Evolutionary conservation across 64 coral and sea anemone genomes (phyloP).

Genomic region (Stichodactyla helianthus): DNA sequence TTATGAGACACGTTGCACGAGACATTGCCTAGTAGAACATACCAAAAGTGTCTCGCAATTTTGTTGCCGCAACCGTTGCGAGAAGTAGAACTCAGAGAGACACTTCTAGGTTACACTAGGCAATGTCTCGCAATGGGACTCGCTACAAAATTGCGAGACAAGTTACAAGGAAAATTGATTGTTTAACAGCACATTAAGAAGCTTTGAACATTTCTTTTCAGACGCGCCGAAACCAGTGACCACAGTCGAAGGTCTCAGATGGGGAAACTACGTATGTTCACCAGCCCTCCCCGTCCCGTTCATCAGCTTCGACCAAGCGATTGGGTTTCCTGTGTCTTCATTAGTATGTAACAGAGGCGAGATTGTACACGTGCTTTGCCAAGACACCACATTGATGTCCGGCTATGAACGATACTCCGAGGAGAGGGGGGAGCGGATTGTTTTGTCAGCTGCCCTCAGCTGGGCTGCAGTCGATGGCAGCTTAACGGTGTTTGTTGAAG

Average conservation of each 20-base stretch:
- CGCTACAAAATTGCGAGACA: too few species aligned
- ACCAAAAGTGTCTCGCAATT: too few species aligned
- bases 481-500: constrained; percentile 44
- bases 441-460: constrained; percentile 75
- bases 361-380: constrained; percentile 53
- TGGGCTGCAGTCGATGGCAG: constrained; percentile 78
- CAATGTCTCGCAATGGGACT: too few species aligned
- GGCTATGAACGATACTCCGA: constrained; percentile 45
- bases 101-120: too few species aligned
- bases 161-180: too few species aligned
- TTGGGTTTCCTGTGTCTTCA: constrained; percentile 42
- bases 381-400: constrained; percentile 56
- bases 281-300: constrained; percentile 55
- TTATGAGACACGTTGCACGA: too few species aligned
- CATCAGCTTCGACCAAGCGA: constrained; percentile 33
- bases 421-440: constrained; percentile 49
- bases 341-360: constrained; percentile 61
- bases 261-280: constrained; percentile 81
- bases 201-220: not conserved
- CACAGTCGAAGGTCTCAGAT: constrained; percentile 78
- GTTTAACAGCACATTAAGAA: too few species aligned
- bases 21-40: too few species aligned
- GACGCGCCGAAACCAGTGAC: constrained; percentile 52
- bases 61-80: too few species aligned
- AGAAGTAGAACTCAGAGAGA: too few species aligned